phyloP scores from a whole-genome alignment of 92 coral and sea anemone genomes.

The Siderastrea siderea region DNA sequence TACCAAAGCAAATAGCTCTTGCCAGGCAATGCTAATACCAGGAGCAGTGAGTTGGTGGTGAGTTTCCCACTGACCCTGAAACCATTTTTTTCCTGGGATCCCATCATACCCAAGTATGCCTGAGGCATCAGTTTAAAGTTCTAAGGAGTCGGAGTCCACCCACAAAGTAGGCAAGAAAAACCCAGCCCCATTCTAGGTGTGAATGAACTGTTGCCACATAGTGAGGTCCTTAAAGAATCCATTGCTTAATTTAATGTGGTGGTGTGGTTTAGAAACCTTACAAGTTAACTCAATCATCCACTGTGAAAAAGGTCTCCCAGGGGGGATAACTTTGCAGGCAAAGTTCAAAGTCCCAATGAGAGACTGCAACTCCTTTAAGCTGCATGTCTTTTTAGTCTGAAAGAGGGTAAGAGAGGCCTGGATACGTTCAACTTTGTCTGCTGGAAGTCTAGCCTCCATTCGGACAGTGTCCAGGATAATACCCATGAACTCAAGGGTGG shows the following conservation, averaged over 20 bases:
- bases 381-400: constrained; percentile 19
- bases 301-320: constrained; percentile 49
- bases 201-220: constrained; percentile 72
- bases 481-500: constrained; percentile 62
- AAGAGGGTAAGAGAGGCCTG: not conserved
- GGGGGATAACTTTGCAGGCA: constrained; percentile 28
- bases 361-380: constrained; percentile 58
- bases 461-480: constrained; percentile 43
- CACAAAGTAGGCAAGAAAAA: constrained; percentile 57
- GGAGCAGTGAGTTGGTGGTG: constrained; percentile 57
- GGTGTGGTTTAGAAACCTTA: no score
- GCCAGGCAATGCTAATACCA: constrained; percentile 80
- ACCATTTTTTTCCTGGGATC: constrained; percentile 64
- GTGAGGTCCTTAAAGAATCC: constrained; percentile 67
- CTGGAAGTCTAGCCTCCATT: constrained; percentile 66
- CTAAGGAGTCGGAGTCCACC: constrained; percentile 35
- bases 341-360: constrained; percentile 40
- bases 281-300: constrained; percentile 56
- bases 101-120: constrained; percentile 72
- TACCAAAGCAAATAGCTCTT: constrained; percentile 68
- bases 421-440: constrained; percentile 35
- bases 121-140: constrained; percentile 75
- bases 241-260: constrained; percentile 27
- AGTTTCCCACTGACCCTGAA: constrained; percentile 73
- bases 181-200: constrained; percentile 66